Percentiles rank a stretch among this genome's conserved stretches.
Evolutionary conservation across 2,888 invertebrate genomes (phyloP).

Genomic region (Reticulitermes lucifugus): DNA sequence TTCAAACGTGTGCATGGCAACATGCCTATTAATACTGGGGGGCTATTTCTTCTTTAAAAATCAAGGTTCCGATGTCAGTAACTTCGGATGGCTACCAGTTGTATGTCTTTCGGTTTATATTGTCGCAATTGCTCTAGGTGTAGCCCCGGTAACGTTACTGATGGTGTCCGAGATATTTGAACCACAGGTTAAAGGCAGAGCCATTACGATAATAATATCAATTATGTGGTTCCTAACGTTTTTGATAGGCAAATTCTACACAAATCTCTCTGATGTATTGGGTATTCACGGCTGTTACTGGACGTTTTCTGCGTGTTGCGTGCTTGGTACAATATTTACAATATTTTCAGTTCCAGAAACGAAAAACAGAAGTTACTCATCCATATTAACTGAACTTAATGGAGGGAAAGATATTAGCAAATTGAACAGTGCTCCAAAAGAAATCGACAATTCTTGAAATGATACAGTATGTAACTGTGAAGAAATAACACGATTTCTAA

Average conservation of each 20-base stretch:
- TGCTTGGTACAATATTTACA: constrained; percentile 59
- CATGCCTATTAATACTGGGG: constrained; percentile 58
- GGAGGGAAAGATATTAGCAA: background rate
- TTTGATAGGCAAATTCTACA: constrained; percentile 63
- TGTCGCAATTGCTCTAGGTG: constrained; percentile 43
- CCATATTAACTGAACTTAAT: constrained; percentile 60
- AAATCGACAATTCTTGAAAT: background rate
- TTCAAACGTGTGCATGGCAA: constrained; percentile 60
- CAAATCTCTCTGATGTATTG: constrained; percentile 60
- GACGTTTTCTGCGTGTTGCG: constrained; percentile 61
- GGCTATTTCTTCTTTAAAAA: constrained; percentile 58
- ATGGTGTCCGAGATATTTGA: constrained; percentile 49
- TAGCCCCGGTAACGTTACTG: constrained; percentile 46
- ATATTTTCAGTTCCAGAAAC: constrained; percentile 65
- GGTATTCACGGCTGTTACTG: constrained; percentile 63
- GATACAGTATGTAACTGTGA: background rate
- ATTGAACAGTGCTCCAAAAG: background rate
- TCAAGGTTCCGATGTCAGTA: constrained; percentile 45
- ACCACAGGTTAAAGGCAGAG: constrained; percentile 46
- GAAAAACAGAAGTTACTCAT: constrained; percentile 62
- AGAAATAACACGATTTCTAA: too few relatives aligned
- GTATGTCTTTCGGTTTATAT: constrained; percentile 42
- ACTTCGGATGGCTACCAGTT: constrained; percentile 48
- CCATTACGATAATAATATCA: constrained; percentile 40
- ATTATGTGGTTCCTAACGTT: constrained; percentile 60